Percentiles rank a stretch among this genome's conserved stretches.
Evolutionary conservation across 2,113 vertebrate species (phyloP).

Genomic region (Myxocyprinus asiaticus): DNA sequence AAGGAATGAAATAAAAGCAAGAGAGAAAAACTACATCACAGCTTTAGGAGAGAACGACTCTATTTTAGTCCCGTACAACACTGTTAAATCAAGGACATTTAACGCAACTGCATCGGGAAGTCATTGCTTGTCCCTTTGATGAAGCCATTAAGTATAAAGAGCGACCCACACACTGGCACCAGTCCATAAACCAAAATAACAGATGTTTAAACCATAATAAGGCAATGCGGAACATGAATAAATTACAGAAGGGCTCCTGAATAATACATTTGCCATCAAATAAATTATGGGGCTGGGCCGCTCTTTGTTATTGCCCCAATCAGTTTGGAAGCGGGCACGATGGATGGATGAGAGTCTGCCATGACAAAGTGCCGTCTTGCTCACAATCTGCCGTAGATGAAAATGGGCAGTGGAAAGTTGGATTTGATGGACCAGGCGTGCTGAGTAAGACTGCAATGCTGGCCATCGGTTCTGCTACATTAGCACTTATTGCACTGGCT

Average conservation of each 20-base stretch:
- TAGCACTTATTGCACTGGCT: slow-evolving; percentile 65
- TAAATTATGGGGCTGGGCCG: slow-evolving; percentile 65
- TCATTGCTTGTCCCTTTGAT: slow-evolving; percentile 61
- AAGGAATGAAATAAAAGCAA: slow-evolving; percentile 6
- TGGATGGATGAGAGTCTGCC: slow-evolving; percentile 62
- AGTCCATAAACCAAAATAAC: slow-evolving; percentile 76
- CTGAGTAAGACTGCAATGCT: slow-evolving; percentile 69
- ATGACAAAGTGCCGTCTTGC: slow-evolving; percentile 74
- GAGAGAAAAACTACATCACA: slow-evolving; percentile 10
- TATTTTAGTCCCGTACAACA: slow-evolving; percentile 47
- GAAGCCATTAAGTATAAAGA: slow-evolving; percentile 69
- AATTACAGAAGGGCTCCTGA: slow-evolving; percentile 68
- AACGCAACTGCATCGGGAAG: slow-evolving; percentile 56
- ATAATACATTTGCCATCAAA: slow-evolving; percentile 75
- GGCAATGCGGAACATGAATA: slow-evolving; percentile 74
- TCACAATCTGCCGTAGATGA: slow-evolving; percentile 66
- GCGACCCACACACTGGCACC: slow-evolving; percentile 63
- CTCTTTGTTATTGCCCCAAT: slow-evolving; percentile 77
- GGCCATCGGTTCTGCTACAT: slow-evolving; percentile 72
- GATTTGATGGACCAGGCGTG: slow-evolving; percentile 70
- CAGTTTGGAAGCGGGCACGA: slow-evolving; percentile 65
- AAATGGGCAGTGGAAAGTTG: slow-evolving; percentile 57
- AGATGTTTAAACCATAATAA: slow-evolving; percentile 79
- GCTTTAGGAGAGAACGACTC: slow-evolving; percentile 50
- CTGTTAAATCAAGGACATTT: slow-evolving; percentile 68